phyloP scores from a whole-genome alignment of 1,140 invertebrate genomes.

The Drosophila nikananu region DNA sequence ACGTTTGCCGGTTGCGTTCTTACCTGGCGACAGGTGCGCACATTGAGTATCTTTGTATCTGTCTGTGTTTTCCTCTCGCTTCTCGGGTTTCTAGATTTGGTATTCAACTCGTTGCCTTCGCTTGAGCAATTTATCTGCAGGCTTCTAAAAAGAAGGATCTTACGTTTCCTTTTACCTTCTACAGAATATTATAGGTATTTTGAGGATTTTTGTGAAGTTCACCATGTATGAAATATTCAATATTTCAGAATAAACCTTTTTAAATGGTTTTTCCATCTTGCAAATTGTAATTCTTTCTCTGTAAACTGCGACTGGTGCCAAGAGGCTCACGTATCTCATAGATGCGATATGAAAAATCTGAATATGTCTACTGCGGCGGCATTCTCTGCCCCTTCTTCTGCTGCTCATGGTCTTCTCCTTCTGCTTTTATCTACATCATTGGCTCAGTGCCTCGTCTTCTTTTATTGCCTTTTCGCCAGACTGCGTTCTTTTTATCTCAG shows the following conservation, averaged over 20 bases:
- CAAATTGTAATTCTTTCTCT: conserved; percentile 9
- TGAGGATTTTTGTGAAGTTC: too few relatives aligned
- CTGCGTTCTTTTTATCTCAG: conserved; percentile 46
- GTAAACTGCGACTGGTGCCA: conserved; percentile 17
- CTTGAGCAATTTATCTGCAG: conserved; percentile 27
- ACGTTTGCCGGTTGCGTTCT: conserved; percentile 55
- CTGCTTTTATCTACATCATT: conserved; percentile 42
- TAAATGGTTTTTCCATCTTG: background rate
- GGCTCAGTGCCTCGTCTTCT: conserved; percentile 29
- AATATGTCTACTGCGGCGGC: conserved; percentile 28
- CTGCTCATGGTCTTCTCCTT: background rate
- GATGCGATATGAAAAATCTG: conserved; percentile 47
- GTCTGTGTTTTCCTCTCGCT: conserved; percentile 8
- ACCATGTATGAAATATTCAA: too few relatives aligned
- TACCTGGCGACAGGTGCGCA: conserved; percentile 67
- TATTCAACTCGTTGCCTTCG: conserved; percentile 51
- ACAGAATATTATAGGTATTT: too few relatives aligned
- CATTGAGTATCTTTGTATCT: conserved; percentile 24
- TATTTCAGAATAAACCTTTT: background rate
- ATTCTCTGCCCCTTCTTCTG: conserved; percentile 1
- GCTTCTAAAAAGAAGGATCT: conserved; percentile 3
- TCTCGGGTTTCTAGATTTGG: conserved; percentile 44
- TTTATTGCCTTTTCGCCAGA: conserved; percentile 46
- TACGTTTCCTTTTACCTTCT: background rate
- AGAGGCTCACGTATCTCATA: conserved; percentile 53